These are phyloP conservation scores for Neria commutata DNA, from an alignment of 2,888 invertebrate genomes.

Conservation along the genomic window DNA sequence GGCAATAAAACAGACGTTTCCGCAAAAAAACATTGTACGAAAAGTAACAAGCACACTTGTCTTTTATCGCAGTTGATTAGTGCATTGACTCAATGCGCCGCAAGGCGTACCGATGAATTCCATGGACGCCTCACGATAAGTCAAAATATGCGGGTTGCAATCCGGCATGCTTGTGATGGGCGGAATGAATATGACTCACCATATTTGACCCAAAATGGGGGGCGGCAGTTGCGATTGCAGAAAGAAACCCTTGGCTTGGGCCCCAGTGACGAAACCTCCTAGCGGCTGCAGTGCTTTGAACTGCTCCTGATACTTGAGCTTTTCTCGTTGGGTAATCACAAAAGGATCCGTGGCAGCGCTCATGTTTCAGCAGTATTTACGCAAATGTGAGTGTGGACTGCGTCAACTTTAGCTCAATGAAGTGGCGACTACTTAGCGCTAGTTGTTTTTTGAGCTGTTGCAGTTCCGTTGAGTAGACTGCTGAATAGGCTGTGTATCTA, in stretches of 20 bases:
- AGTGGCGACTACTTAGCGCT: background rate
- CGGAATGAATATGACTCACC: slow-evolving; percentile 78
- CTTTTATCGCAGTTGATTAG: too few relatives aligned
- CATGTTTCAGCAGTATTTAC: slow-evolving; percentile 41
- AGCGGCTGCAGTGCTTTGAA: slow-evolving; percentile 86
- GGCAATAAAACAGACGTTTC: too few relatives aligned
- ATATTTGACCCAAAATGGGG: slow-evolving; percentile 89
- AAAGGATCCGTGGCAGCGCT: slow-evolving; percentile 75
- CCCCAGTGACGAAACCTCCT: slow-evolving; percentile 87
- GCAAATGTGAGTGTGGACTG: background rate
- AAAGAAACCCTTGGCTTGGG: slow-evolving; percentile 92
- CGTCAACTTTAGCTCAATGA: background rate
- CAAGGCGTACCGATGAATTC: too few relatives aligned
- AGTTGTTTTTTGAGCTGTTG: background rate
- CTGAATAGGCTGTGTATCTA: too few relatives aligned
- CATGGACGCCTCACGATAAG: too few relatives aligned
- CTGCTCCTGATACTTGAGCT: slow-evolving; percentile 87
- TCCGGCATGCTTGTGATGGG: too few relatives aligned
- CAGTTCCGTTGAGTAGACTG: too few relatives aligned
- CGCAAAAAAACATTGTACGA: too few relatives aligned
- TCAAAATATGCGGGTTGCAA: too few relatives aligned
- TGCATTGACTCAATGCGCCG: too few relatives aligned
- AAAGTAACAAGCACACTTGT: too few relatives aligned
- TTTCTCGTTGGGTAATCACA: slow-evolving; percentile 86
- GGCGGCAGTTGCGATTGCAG: slow-evolving; percentile 91